Conservation (phyloP, 1,140 invertebrate genomes). For the Bombus haemorrhoidalis region DNA sequence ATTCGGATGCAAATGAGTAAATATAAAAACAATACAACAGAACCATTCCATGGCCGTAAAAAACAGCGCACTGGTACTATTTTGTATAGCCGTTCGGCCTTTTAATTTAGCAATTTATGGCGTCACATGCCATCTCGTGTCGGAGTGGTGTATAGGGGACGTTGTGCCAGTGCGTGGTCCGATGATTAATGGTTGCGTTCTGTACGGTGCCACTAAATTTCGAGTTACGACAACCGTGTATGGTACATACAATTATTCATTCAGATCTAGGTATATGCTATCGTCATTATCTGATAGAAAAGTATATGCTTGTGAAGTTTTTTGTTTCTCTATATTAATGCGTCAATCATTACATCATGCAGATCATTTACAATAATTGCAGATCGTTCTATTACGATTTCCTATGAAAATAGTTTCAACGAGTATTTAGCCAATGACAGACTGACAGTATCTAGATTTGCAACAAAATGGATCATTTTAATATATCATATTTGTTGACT, state of each 20-base stretch:
- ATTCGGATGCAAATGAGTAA: conserved; percentile 14
- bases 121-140: conserved; percentile 45
- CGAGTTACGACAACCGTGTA: conserved; percentile 20
- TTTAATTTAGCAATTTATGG: conserved; percentile 54
- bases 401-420: no score
- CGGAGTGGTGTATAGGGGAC: conserved; percentile 34
- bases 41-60: background rate
- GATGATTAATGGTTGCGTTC: conserved; percentile 50
- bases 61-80: conserved; percentile 6
- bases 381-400: background rate
- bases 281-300: background rate
- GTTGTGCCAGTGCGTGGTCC: conserved; percentile 38
- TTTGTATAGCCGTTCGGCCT: conserved; percentile 30
- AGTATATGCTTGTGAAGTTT: no score
- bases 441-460: background rate
- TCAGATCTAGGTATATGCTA: background rate
- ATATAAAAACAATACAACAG: conserved; percentile 6
- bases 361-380: background rate
- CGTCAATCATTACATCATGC: no score
- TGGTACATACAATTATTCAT: conserved; percentile 34
- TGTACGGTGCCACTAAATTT: conserved; percentile 38
- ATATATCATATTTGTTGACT: no score
- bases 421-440: background rate
- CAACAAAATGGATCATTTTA: background rate
- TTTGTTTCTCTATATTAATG: no score